phyloP scores from a whole-genome alignment of 37 sponge, comb jelly and placozoan genomes.

The Ianthella basta region DNA sequence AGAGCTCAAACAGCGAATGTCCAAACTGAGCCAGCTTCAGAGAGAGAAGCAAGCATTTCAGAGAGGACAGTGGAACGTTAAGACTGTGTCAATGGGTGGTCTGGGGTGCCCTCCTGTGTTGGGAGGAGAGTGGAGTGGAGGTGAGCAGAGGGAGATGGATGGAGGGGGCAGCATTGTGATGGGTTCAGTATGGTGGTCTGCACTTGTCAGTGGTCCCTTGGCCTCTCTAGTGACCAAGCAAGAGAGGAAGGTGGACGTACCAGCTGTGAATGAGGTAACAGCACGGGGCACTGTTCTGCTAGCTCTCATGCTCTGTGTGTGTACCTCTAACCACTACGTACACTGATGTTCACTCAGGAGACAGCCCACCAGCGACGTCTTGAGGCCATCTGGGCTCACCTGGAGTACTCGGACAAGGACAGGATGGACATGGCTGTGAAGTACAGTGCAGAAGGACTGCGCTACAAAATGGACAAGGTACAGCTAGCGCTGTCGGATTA shows the following conservation, averaged over 20 bases:
- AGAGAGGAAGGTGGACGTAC: too few relatives aligned
- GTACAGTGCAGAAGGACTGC: slow-evolving; percentile 60
- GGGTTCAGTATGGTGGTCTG: not conserved
- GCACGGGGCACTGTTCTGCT: too few relatives aligned
- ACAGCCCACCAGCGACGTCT: slow-evolving; percentile 55
- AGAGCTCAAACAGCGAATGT: slow-evolving; percentile 51
- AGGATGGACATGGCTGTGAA: slow-evolving; percentile 94
- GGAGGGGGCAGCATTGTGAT: not conserved
- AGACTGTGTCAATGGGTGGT: slow-evolving; percentile 87
- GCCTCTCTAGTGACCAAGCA: too few relatives aligned
- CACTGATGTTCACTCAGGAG: not conserved
- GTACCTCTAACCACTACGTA: too few relatives aligned
- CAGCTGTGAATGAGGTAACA: not conserved
- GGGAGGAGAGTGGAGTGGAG: not conserved
- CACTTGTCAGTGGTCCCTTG: too few relatives aligned
- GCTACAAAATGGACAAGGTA: slow-evolving; percentile 15
- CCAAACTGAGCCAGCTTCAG: slow-evolving; percentile 33
- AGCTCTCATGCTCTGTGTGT: too few relatives aligned
- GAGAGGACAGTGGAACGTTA: slow-evolving; percentile 89
- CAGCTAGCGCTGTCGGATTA: not conserved
- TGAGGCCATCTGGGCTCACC: slow-evolving; percentile 62
- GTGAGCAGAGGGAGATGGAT: too few relatives aligned
- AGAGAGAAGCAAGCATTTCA: slow-evolving; percentile 63
- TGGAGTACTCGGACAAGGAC: slow-evolving; percentile 61
- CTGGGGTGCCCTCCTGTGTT: slow-evolving; percentile 75